Conservation (phyloP, 1,140 invertebrate genomes). For the Heliconius hewitsoni region DNA sequence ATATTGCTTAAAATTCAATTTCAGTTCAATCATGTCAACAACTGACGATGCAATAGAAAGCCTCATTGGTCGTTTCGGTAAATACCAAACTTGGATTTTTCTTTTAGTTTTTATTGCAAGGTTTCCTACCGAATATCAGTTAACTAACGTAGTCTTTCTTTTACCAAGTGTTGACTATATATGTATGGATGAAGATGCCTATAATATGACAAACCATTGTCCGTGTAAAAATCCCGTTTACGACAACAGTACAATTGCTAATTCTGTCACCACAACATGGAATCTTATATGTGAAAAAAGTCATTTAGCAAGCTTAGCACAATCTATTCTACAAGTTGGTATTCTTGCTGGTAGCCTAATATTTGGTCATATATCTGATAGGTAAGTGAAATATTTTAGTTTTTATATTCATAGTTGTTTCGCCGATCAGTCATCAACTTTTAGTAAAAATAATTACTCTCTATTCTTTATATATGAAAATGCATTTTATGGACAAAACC, state of each 20-base stretch:
- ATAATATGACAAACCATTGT: constrained; percentile 66
- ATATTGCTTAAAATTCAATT: neutral
- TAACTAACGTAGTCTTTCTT: constrained; percentile 85
- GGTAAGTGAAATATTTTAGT: neutral
- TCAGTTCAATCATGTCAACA: constrained; percentile 23
- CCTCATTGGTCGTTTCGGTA: constrained; percentile 60
- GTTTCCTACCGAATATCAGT: constrained; percentile 86
- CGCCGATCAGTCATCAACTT: too few relatives aligned
- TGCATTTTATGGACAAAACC: too few relatives aligned
- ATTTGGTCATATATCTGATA: constrained; percentile 66
- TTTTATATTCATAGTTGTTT: too few relatives aligned
- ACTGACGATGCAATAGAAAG: constrained; percentile 59
- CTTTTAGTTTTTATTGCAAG: constrained; percentile 83
- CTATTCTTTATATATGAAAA: too few relatives aligned
- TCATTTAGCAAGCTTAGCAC: constrained; percentile 76
- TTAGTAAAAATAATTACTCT: too few relatives aligned
- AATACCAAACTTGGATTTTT: constrained; percentile 79
- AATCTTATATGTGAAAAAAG: constrained; percentile 79
- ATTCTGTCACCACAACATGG: constrained; percentile 81
- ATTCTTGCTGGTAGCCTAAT: constrained; percentile 78
- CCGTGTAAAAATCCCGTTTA: constrained; percentile 72
- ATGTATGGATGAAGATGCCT: constrained; percentile 76
- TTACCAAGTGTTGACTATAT: constrained; percentile 83
- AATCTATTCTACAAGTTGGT: constrained; percentile 81
- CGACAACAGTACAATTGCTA: constrained; percentile 70